These are phyloP conservation scores for Clarias gariepinus DNA, from an alignment of 2,113 vertebrate genomes.

Conservation along the genomic window DNA sequence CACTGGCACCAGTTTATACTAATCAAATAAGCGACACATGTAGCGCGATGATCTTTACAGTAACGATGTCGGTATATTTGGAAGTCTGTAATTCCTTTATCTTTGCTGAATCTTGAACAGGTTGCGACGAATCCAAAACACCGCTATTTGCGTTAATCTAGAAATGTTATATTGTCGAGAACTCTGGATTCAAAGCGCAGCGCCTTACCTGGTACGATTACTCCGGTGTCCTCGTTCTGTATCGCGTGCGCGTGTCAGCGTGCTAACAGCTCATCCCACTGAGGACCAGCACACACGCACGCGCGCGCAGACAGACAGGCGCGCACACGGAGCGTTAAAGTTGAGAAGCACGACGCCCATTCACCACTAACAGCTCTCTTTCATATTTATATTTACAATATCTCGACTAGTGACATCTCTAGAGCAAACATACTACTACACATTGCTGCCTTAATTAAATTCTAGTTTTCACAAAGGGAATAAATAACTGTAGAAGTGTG, in stretches of 20 bases:
- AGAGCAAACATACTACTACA: too few species aligned
- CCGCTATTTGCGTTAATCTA: too few species aligned
- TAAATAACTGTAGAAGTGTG: too few species aligned
- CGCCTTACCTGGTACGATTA: background rate
- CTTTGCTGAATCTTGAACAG: background rate
- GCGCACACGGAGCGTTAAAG: background rate
- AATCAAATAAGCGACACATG: background rate
- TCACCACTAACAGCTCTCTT: background rate
- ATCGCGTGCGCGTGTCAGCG: background rate
- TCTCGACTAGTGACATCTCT: too few species aligned
- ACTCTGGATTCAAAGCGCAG: background rate
- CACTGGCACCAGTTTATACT: background rate
- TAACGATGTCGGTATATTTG: background rate
- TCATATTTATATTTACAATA: too few species aligned
- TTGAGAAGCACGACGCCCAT: background rate
- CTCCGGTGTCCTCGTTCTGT: background rate
- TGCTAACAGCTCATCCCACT: background rate
- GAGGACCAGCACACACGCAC: background rate
- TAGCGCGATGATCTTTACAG: background rate
- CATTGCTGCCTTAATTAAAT: too few species aligned
- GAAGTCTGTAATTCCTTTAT: background rate
- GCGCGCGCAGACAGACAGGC: background rate
- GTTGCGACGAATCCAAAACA: background rate
- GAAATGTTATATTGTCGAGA: background rate
- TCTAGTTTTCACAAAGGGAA: too few species aligned